phyloP scores from a whole-genome alignment of 2,888 invertebrate genomes.

The Lasioglossum lativentre region DNA sequence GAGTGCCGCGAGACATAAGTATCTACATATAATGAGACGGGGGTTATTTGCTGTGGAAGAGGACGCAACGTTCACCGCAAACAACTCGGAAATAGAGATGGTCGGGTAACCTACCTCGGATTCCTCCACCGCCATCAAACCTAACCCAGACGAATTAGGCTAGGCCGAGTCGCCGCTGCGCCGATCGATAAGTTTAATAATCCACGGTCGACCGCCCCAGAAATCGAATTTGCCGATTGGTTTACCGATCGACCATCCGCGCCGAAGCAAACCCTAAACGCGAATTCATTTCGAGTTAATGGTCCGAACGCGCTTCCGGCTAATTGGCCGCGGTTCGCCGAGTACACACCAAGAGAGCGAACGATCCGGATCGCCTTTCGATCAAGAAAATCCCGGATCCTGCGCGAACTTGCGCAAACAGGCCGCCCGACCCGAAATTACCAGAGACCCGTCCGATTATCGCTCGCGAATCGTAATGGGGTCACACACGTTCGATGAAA shows the following conservation, averaged over 20 bases:
- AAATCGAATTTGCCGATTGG: slow-evolving; percentile 72
- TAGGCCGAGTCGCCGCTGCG: slow-evolving; percentile 9
- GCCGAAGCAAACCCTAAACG: slow-evolving; percentile 60
- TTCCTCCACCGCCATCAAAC: neutral
- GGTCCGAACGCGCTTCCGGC: slow-evolving; percentile 67
- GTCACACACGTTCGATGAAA: neutral
- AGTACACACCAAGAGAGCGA: slow-evolving; percentile 48
- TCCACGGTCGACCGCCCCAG: slow-evolving; percentile 55
- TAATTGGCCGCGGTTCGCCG: slow-evolving; percentile 65
- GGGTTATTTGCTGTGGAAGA: slow-evolving; percentile 11
- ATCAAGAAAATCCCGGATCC: slow-evolving; percentile 48
- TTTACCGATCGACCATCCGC: slow-evolving; percentile 57
- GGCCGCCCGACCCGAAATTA: neutral
- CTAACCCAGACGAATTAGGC: neutral
- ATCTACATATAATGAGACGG: neutral
- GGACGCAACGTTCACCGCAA: slow-evolving; percentile 3
- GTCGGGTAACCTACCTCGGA: neutral
- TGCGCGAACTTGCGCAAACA: neutral
- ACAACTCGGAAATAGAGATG: slow-evolving; percentile 4
- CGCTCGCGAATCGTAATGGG: neutral
- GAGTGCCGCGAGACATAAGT: too few species aligned
- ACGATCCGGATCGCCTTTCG: slow-evolving; percentile 32
- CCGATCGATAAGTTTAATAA: slow-evolving; percentile 71
- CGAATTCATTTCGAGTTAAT: slow-evolving; percentile 75
- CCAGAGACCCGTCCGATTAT: neutral